phyloP scores from a whole-genome alignment of 2,113 vertebrate species.

The Periophthalmus modestus region DNA sequence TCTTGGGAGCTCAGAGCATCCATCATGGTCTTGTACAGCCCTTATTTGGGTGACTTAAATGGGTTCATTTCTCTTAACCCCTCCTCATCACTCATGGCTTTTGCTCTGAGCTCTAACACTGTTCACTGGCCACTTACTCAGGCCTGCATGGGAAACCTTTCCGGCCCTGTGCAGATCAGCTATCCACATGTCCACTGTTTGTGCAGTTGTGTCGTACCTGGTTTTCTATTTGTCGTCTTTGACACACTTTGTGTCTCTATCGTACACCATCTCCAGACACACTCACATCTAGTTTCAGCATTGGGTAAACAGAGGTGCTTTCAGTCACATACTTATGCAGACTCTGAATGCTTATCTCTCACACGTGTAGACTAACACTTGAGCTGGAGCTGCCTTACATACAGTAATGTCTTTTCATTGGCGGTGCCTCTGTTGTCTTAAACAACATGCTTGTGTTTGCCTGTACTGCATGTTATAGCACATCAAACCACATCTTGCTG shows the following conservation, averaged over 20 bases:
- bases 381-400: conserved; percentile 46
- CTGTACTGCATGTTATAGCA: conserved; percentile 46
- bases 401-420: conserved; percentile 69
- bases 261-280: conserved; percentile 52
- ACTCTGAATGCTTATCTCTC: conserved; percentile 55
- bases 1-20: conserved; percentile 68
- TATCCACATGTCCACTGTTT: conserved; percentile 37
- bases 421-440: conserved; percentile 67
- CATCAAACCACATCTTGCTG: conserved; percentile 47
- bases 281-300: conserved; percentile 44
- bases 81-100: conserved; percentile 77
- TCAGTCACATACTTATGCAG: conserved; percentile 50
- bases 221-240: conserved; percentile 25
- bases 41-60: conserved; percentile 84
- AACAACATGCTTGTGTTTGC: conserved; percentile 68
- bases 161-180: conserved; percentile 50
- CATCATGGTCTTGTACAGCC: conserved; percentile 68
- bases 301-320: conserved; percentile 52
- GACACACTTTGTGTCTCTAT: conserved; percentile 22
- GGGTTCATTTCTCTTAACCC: conserved; percentile 85
- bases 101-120: conserved; percentile 62
- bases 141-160: conserved; percentile 64
- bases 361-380: conserved; percentile 56
- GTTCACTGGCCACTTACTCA: conserved; percentile 60
- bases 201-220: conserved; percentile 29